These are phyloP conservation scores for Drosophila sproati DNA, from an alignment of 1,140 invertebrate species.

Conservation along the genomic window DNA sequence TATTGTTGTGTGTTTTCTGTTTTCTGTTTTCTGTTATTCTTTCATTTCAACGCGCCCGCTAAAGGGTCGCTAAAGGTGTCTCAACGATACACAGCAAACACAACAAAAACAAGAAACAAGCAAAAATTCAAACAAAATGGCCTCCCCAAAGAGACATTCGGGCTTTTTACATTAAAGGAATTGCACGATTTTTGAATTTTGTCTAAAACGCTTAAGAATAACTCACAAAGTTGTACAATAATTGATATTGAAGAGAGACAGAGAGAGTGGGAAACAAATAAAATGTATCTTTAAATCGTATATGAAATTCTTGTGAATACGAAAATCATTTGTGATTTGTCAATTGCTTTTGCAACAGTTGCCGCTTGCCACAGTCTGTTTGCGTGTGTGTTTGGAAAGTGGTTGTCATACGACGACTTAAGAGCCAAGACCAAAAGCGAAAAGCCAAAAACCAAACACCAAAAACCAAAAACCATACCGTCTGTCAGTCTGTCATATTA, in stretches of 20 bases:
- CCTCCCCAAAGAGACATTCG: background rate
- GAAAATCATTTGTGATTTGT: background rate
- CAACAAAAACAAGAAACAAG: conserved; percentile 4
- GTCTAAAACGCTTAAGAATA: too few relatives aligned
- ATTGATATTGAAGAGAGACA: too few relatives aligned
- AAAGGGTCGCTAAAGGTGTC: conserved; percentile 49
- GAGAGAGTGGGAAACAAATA: background rate
- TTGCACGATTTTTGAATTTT: too few relatives aligned
- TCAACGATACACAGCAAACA: conserved; percentile 32
- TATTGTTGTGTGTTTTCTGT: conserved; percentile 18
- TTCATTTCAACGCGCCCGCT: conserved; percentile 71
- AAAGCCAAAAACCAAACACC: background rate
- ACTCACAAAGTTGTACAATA: too few relatives aligned
- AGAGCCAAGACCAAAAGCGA: background rate
- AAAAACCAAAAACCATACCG: background rate
- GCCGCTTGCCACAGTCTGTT: background rate
- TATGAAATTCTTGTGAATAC: too few relatives aligned
- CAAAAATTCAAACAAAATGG: conserved; percentile 23
- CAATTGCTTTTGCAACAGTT: conserved; percentile 1
- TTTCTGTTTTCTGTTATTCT: conserved; percentile 65
- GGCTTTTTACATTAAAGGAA: too few relatives aligned
- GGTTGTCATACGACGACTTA: conserved; percentile 33
- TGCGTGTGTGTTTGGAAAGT: conserved; percentile 21
- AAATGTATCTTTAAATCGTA: background rate
- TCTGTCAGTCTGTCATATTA: conserved; percentile 10